Conservation (phyloP, 2,888 invertebrate species). For the Hofmannophila pseudospretella region DNA sequence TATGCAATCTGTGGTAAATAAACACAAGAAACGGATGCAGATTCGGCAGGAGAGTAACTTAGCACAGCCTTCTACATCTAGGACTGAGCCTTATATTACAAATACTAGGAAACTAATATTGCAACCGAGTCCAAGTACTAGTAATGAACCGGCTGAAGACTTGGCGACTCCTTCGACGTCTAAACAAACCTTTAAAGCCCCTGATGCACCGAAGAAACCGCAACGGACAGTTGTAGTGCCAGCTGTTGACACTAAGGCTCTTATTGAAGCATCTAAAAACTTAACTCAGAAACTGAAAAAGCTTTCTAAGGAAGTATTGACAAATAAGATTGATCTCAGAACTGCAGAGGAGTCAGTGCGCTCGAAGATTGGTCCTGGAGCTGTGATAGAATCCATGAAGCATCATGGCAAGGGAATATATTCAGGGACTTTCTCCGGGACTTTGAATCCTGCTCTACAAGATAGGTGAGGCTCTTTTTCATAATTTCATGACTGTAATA, state of each 20-base stretch:
- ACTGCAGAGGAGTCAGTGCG: conserved; percentile 69
- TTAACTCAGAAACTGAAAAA: conserved; percentile 94
- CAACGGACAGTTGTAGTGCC: conserved; percentile 44
- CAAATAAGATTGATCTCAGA: conserved; percentile 78
- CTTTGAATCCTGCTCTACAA: conserved; percentile 94
- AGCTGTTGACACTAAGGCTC: conserved; percentile 82
- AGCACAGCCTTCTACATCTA: conserved; percentile 64
- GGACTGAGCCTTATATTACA: conserved; percentile 56
- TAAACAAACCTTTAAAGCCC: conserved; percentile 56
- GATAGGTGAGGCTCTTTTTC: conserved; percentile 84
- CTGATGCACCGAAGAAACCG: conserved; percentile 56
- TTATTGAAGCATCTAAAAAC: conserved; percentile 94
- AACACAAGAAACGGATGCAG: conserved; percentile 70
- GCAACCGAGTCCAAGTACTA: conserved; percentile 35
- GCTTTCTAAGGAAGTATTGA: conserved; percentile 92
- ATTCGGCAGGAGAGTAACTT: conserved; percentile 46
- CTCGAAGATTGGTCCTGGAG: conserved; percentile 65
- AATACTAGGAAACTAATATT: conserved; percentile 55
- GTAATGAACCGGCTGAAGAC: conserved; percentile 50
- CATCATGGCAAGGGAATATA: conserved; percentile 97
- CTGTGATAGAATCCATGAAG: conserved; percentile 94
- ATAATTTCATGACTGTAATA: no score
- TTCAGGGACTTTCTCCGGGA: conserved; percentile 97
- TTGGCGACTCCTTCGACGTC: conserved; percentile 56
- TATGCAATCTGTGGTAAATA: conserved; percentile 72